phyloP scores from a whole-genome alignment of 35 echinoderm and acorn worm genomes.

The Apostichopus parvimensis region DNA sequence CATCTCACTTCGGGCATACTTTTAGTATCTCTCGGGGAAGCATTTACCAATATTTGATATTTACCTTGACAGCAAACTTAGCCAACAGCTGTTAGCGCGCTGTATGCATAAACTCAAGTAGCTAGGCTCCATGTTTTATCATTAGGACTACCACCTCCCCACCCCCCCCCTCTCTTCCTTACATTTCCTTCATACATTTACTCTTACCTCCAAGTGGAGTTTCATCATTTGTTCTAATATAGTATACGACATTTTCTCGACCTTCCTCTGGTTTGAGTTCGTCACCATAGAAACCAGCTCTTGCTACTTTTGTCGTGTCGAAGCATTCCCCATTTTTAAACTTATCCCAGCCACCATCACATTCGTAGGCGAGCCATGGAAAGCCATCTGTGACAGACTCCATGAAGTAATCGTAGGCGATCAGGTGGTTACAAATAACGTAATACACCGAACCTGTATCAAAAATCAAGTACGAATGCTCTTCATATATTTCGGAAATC shows the following conservation, averaged over 20 bases:
- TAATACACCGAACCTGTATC: slow-evolving; percentile 23
- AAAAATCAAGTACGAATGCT: not conserved
- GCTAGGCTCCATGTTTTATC: not conserved
- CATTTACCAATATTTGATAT: no score
- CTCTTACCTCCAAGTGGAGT: slow-evolving; percentile 33
- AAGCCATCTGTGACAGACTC: slow-evolving; percentile 19
- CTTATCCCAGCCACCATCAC: slow-evolving; percentile 30
- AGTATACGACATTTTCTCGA: slow-evolving; percentile 40
- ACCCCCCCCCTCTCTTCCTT: not conserved
- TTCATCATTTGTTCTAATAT: slow-evolving; percentile 28
- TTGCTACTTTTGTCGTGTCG: slow-evolving; percentile 10
- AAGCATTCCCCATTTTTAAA: slow-evolving; percentile 50
- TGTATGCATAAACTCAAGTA: no score
- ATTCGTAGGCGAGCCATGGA: slow-evolving; percentile 54
- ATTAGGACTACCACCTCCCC: not conserved
- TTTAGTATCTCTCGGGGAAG: no score
- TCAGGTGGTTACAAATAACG: slow-evolving; percentile 50
- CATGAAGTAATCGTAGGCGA: slow-evolving; percentile 29
- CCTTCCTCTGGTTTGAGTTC: slow-evolving; percentile 8
- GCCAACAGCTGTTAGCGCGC: no score
- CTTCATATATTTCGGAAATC: no score
- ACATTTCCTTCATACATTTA: no score
- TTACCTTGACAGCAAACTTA: no score
- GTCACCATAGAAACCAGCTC: slow-evolving; percentile 29
- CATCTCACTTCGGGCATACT: no score